Base-by-base conservation (phyloP, 2,888 invertebrate species). In the Cerceris rybyensis region DNA sequence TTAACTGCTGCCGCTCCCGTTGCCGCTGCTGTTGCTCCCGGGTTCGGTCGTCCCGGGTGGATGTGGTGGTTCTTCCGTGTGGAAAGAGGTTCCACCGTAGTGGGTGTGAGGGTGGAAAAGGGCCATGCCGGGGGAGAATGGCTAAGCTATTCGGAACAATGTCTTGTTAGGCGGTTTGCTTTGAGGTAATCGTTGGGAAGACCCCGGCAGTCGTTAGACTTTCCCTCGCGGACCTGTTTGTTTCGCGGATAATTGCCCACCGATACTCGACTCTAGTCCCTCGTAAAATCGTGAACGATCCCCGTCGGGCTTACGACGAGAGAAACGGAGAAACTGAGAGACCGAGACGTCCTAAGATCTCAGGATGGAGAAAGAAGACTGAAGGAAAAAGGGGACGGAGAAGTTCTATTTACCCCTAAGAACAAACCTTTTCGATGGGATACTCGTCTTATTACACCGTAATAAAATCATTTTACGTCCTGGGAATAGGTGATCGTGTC, bases 111-210 rank as follows among this genome's bases (percentile, higher is more conserved):
- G 77, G 86, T 80, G 82, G 86, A 79, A 81, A 80, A 85, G 87
- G 79, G 80, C 84, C 78, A 75, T 68, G 70, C 55, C 75, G 75
- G 78, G 84, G 78, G 80, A 81, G 88, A 90, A 88, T 86, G 88
- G 88, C 88, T 86, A 86, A 89, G 90, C 90, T 89, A 89, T 90
- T 88, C 89, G 87, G 90, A 90, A 91, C 90, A 91, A 91, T 91
- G 90, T 91, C 91, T 91, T 91, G 91, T 91, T 90, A 89, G 91
- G 87, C 85, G 89, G 90, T 89, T 90, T 90, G 89, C 89, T 90
- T 90, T 88, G 90, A 85, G 90, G 89, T 91, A 91, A 91, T 91
- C 89, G 89, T 85, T 76, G 84, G 82, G 84, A 88, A 88, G 89
- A 89, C 84, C 87, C 86, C 75, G 80, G 71, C 87, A 89, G 88